Base-by-base conservation (phyloP, 1,140 invertebrate species). In the Diachasmimorpha longicaudata region DNA sequence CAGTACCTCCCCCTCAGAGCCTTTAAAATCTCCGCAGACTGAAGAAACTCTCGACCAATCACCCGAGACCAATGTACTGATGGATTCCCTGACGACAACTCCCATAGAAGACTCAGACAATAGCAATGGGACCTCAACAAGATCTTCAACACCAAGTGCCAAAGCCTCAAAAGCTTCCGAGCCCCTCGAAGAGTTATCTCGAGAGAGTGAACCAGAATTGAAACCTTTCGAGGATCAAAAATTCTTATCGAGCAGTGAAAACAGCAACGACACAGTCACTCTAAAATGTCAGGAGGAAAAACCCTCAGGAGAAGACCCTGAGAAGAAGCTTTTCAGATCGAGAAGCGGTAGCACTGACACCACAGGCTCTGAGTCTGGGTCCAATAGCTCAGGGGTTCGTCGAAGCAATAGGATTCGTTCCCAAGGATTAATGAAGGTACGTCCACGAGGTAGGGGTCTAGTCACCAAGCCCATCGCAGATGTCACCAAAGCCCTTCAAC, bases 381-480 rank as follows among this genome's bases (percentile, higher is more conserved):
- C 88, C 4, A 88, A 85, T 25, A 87, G 85, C 73, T 88, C 88
- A 16, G 86, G 81, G n/a, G 84, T 90, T 16, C 81, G 89, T 16
- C 81, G 89, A 21, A 90, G 89, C 74, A 90, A 84, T 78, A 83
- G 89, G 79, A 89, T 90, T 77, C 81, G 87, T 13, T 84, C 87
- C 5, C 89, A 89, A 66, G 88, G 88, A 74, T 74, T 88, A 23
- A 85, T 86, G 83, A 89, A 88, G 78, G 86, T 86, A 75, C 83
- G 85, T 66, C 86, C 87, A 67, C 81, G 85, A 11, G 88, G 88
- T 42, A 82, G 87, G 21, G 88, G 87, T 10, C 82, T 88, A 46
- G 88, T 89, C 10, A 85, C 81, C n/a, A 89, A 89, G 74, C 84
- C 84, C 36, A 79, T 75, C 21, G 36, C 77, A 16, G 87, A 89